Evolutionary conservation across 2,113 vertebrate species (phyloP).

Genomic region (Panurus biarmicus): DNA sequence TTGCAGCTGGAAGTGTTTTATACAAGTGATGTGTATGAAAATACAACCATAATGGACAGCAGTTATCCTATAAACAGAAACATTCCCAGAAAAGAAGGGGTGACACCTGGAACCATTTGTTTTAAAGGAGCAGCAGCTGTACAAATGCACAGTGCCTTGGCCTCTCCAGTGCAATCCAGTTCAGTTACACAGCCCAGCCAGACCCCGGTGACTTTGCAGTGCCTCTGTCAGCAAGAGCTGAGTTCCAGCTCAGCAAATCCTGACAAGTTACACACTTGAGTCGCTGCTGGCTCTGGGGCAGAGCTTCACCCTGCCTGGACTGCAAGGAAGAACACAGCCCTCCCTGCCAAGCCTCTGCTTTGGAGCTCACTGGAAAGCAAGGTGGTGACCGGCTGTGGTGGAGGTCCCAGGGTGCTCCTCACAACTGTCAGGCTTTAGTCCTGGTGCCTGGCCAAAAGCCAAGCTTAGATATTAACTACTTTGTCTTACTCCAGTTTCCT

Average conservation of each 20-base stretch:
- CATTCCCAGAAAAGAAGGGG: neutral
- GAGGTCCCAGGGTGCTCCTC: neutral
- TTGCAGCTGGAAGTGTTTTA: neutral
- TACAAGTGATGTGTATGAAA: neutral
- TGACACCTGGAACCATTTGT: neutral
- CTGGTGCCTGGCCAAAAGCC: neutral
- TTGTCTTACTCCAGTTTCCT: neutral
- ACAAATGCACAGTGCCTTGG: neutral
- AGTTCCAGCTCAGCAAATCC: neutral
- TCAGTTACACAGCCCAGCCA: neutral
- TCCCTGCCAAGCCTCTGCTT: neutral
- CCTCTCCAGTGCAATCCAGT: neutral
- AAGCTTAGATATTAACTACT: neutral
- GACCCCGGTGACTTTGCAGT: neutral
- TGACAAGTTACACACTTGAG: neutral
- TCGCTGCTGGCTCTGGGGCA: neutral
- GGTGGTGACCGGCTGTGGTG: neutral
- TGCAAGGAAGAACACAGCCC: neutral
- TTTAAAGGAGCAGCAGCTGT: neutral
- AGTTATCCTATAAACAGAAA: neutral
- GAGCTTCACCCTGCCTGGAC: neutral
- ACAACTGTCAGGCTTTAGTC: neutral
- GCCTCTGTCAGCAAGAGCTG: neutral
- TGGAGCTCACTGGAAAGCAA: neutral
- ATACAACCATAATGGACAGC: neutral